A percentile compares a stretch with the other conserved stretches of the same genome.
Evolutionary conservation across 2,888 invertebrate species (phyloP).

Genomic region (Microplitis manilae): DNA sequence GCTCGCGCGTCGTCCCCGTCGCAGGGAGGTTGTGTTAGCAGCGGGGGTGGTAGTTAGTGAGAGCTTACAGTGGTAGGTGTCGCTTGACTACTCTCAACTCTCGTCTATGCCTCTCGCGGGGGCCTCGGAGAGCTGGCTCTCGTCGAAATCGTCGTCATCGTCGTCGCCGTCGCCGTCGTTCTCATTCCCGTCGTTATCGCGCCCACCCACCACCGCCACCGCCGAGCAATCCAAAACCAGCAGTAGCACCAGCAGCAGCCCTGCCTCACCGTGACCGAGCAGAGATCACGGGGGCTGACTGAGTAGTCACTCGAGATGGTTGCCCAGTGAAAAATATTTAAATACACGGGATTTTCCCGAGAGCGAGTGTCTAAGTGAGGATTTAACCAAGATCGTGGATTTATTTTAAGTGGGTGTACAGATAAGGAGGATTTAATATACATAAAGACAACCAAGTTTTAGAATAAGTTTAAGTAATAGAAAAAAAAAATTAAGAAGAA

Average conservation of each 20-base stretch:
- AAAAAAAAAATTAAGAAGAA: neutral
- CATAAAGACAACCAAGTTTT: too few relatives aligned
- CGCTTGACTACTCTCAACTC: constrained; percentile 28
- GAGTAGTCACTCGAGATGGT: constrained; percentile 60
- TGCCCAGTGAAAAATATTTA: constrained; percentile 60
- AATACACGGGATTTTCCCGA: constrained; percentile 10
- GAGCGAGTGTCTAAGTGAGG: constrained; percentile 33
- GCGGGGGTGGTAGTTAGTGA: constrained; percentile 26
- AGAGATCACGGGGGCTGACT: constrained; percentile 56
- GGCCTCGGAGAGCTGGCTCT: constrained; percentile 35
- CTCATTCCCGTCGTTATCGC: constrained; percentile 50
- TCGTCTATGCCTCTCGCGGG: constrained; percentile 36
- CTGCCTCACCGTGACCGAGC: constrained; percentile 60
- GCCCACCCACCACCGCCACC: constrained; percentile 73
- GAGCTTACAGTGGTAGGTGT: constrained; percentile 19
- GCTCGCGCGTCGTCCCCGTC: constrained; percentile 7
- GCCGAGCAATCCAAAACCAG: constrained; percentile 58
- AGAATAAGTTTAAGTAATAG: constrained; percentile 36
- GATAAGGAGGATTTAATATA: neutral
- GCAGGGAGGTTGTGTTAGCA: constrained; percentile 24
- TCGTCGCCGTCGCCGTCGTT: constrained; percentile 45
- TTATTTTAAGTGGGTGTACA: constrained; percentile 3
- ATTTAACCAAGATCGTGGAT: constrained; percentile 18
- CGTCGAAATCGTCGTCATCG: constrained; percentile 44
- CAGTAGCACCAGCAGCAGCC: constrained; percentile 46